Evolutionary conservation across 2,113 vertebrate species (phyloP).

Genomic region (Anarrhichthys ocellatus): DNA sequence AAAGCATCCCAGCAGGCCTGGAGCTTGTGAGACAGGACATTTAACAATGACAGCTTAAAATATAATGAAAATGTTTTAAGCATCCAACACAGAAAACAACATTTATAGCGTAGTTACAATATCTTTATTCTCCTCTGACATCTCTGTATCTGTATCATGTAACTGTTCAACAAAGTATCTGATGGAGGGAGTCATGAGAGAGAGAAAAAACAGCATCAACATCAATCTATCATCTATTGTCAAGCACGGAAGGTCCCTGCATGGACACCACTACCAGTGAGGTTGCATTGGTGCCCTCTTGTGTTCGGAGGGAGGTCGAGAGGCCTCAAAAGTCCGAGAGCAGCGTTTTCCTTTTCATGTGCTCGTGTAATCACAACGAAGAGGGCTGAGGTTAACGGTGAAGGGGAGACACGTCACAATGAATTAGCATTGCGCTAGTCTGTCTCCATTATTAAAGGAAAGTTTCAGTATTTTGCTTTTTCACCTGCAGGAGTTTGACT

Average conservation of each 20-base stretch:
- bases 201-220: neutral
- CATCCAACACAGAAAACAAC: neutral
- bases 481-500: neutral
- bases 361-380: neutral
- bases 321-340: neutral
- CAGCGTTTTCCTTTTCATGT: neutral
- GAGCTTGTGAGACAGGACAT: neutral
- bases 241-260: neutral
- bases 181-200: neutral
- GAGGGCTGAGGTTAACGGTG: neutral
- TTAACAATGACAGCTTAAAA: neutral
- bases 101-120: neutral
- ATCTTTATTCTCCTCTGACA: neutral
- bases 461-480: slow-evolving; percentile 16
- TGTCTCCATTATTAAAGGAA: neutral
- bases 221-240: neutral
- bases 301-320: neutral
- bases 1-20: neutral
- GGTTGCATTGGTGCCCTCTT: slow-evolving; percentile 24
- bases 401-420: no score
- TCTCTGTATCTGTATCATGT: neutral
- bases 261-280: neutral
- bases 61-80: neutral
- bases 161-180: neutral
- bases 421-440: neutral